Conservation (phyloP, 2,113 vertebrate species). For the Morone chrysops region DNA sequence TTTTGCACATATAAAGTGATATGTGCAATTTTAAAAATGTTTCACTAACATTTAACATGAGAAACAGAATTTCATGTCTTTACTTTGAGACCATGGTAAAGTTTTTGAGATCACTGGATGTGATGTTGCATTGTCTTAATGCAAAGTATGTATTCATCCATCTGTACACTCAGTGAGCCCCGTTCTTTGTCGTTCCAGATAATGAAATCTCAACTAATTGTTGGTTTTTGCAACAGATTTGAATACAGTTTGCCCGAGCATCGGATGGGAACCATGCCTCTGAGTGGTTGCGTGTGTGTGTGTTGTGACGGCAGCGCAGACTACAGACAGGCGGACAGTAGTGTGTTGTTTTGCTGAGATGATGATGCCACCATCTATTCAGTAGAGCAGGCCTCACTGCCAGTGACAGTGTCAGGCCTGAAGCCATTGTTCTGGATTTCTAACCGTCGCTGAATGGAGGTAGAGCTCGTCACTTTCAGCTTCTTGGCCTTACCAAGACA, state of each 20-base stretch:
- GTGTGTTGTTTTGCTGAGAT: constrained; percentile 66
- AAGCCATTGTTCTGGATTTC: constrained; percentile 46
- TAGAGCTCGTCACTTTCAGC: background rate
- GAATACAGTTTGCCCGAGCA: background rate
- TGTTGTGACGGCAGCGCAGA: constrained; percentile 62
- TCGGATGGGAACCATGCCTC: background rate
- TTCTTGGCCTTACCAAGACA: background rate
- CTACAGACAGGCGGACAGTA: constrained; percentile 60
- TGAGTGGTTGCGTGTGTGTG: constrained; percentile 2
- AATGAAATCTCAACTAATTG: background rate
- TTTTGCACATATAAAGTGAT: no score
- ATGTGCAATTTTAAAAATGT: no score
- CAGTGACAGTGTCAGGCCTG: constrained; percentile 30
- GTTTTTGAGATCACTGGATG: no score
- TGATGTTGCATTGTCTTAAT: no score
- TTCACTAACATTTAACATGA: no score
- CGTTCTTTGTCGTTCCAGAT: background rate
- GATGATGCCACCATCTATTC: constrained; percentile 71
- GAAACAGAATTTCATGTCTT: no score
- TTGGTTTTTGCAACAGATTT: background rate
- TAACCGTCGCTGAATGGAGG: background rate
- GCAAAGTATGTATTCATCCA: no score
- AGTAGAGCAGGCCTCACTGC: constrained; percentile 50
- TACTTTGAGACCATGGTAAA: no score
- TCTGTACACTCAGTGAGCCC: no score